Percentiles rank a stretch among this genome's conserved stretches.
Evolutionary conservation across 2,113 vertebrate species (phyloP).

Genomic region (Notarius lentiginosus): DNA sequence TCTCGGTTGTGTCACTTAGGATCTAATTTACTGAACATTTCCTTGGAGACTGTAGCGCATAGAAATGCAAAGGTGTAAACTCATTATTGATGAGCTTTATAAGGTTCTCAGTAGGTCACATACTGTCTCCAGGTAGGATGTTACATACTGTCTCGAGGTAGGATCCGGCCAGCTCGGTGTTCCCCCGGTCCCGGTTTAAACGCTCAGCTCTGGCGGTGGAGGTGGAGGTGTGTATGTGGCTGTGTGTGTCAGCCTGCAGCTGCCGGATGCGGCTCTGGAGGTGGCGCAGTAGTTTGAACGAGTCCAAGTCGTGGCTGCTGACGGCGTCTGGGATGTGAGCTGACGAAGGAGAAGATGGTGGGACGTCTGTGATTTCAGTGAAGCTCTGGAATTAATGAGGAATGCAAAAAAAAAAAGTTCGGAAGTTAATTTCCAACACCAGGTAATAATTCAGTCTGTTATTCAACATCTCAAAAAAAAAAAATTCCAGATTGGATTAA

Average conservation of each 20-base stretch:
- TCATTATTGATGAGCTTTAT: neutral
- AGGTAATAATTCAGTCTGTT: neutral
- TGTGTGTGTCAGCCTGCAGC: conserved; percentile 67
- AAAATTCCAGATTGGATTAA: neutral
- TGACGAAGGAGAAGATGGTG: conserved; percentile 45
- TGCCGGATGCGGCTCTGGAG: conserved; percentile 74
- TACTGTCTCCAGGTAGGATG: conserved; percentile 53
- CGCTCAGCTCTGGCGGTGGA: neutral
- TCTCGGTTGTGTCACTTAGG: too few species aligned
- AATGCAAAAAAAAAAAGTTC: too few species aligned
- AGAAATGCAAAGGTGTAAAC: neutral
- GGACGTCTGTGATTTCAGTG: conserved; percentile 43
- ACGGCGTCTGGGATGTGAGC: conserved; percentile 27
- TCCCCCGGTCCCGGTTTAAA: conserved; percentile 20
- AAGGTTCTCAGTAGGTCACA: conserved; percentile 23
- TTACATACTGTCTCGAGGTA: conserved; percentile 34
- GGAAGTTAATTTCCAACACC: neutral
- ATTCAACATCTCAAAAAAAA: neutral
- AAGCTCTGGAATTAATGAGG: conserved; percentile 51
- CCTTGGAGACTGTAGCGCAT: neutral
- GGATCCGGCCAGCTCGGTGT: conserved; percentile 57
- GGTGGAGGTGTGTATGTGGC: neutral
- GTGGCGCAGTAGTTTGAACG: conserved; percentile 70
- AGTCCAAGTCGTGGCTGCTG: conserved; percentile 59
- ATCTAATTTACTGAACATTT: too few species aligned